Conservation (phyloP, 1,140 invertebrate genomes). For the Hylaeus volcanicus region DNA sequence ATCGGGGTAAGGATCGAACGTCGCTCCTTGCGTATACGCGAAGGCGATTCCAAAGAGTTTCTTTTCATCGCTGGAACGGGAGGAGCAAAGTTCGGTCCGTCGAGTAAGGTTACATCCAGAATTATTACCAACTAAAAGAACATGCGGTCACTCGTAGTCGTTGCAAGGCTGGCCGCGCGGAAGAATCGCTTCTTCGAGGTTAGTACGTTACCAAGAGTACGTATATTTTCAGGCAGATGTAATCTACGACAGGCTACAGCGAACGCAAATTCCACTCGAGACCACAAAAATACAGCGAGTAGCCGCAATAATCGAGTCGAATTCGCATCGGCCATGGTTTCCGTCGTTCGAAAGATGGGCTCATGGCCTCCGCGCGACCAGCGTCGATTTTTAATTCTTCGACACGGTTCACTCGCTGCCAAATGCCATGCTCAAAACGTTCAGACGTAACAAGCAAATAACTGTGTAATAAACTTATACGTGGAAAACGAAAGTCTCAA, state of each 20-base stretch:
- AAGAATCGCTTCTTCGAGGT: neutral
- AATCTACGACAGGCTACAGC: too few species aligned
- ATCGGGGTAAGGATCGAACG: neutral
- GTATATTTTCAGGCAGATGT: too few species aligned
- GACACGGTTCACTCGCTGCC: constrained; percentile 71
- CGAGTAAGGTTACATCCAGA: constrained; percentile 56
- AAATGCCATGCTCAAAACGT: constrained; percentile 77
- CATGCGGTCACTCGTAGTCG: constrained; percentile 74
- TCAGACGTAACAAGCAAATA: constrained; percentile 73
- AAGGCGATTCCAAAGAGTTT: neutral
- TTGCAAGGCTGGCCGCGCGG: constrained; percentile 49
- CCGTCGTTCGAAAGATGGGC: neutral
- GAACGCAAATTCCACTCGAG: too few species aligned
- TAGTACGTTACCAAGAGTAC: too few species aligned
- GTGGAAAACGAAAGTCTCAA: constrained; percentile 55
- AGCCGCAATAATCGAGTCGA: too few species aligned
- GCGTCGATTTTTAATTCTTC: constrained; percentile 45
- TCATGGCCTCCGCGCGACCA: constrained; percentile 26
- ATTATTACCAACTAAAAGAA: constrained; percentile 65
- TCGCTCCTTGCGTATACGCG: neutral
- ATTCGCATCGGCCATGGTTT: neutral
- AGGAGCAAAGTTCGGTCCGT: constrained; percentile 7
- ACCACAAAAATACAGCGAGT: too few species aligned
- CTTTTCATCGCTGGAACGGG: neutral
- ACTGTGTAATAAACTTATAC: constrained; percentile 66